phyloP scores from a whole-genome alignment of 2,888 invertebrate genomes.

The Myathropa florea region DNA sequence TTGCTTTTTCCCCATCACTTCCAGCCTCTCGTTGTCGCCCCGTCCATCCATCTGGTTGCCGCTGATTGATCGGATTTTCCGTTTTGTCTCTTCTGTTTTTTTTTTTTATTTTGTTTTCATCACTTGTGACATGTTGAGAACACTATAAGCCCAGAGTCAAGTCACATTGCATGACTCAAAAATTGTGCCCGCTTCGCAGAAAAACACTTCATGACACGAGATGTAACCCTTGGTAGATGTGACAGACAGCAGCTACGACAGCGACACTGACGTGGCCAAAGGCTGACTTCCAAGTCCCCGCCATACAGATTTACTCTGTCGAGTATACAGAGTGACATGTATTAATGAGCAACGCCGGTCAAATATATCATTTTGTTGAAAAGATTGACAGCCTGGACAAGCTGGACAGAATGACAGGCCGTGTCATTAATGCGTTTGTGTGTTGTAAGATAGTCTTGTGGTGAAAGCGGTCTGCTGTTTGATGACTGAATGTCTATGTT shows the following conservation, averaged over 20 bases:
- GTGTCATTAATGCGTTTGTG: conserved; percentile 51
- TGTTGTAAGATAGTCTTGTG: conserved; percentile 38
- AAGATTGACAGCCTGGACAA: conserved; percentile 67
- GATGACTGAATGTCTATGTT: conserved; percentile 49
- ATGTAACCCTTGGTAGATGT: conserved; percentile 60
- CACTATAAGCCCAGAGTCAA: conserved; percentile 32
- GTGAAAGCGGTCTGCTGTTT: conserved; percentile 51
- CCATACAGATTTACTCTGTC: conserved; percentile 62
- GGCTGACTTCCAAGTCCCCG: conserved; percentile 58
- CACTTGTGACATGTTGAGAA: conserved; percentile 59
- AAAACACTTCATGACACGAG: conserved; percentile 61
- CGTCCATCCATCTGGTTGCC: conserved; percentile 2
- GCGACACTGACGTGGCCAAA: conserved; percentile 30
- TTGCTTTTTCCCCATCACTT: conserved; percentile 16
- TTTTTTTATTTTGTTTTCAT: conserved; percentile 57
- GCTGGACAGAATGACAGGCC: conserved; percentile 63
- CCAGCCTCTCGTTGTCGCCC: not conserved
- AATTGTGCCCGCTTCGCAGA: conserved; percentile 44
- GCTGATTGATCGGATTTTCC: conserved; percentile 59
- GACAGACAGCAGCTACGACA: conserved; percentile 52
- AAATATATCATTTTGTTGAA: conserved; percentile 69
- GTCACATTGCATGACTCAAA: conserved; percentile 60
- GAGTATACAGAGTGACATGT: conserved; percentile 64
- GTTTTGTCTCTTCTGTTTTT: conserved; percentile 34
- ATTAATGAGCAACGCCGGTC: conserved; percentile 69